Evolutionary conservation across 2,888 invertebrate species (phyloP).

Genomic region (Temnothorax ravouxi): DNA sequence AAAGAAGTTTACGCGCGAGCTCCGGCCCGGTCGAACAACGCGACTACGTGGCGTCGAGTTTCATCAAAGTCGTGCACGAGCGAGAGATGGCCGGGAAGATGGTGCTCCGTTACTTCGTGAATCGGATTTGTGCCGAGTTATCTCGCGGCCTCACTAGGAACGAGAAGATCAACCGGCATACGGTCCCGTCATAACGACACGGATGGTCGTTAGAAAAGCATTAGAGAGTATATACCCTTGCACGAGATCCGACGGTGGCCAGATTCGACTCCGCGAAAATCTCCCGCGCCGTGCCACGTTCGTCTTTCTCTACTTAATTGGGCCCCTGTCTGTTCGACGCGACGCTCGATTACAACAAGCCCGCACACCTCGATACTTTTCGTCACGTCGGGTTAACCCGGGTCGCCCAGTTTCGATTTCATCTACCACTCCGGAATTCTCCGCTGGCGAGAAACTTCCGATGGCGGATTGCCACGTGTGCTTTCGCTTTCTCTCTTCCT

Average conservation of each 20-base stretch:
- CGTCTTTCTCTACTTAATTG: constrained; percentile 47
- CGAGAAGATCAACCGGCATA: constrained; percentile 20
- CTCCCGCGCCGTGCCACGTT: constrained; percentile 14
- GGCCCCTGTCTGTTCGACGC: constrained; percentile 16
- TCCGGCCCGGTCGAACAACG: constrained; percentile 57
- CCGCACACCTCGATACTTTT: constrained; percentile 32
- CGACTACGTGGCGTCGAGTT: constrained; percentile 68
- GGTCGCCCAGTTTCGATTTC: constrained; percentile 69
- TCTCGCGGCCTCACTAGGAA: constrained; percentile 8
- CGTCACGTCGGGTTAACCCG: constrained; percentile 49
- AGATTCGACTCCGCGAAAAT: constrained; percentile 31
- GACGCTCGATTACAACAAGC: neutral
- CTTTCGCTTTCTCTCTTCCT: constrained; percentile 78
- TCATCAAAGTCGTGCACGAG: constrained; percentile 68
- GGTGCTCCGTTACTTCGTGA: constrained; percentile 42
- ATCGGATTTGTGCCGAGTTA: constrained; percentile 45
- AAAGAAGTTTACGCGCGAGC: constrained; percentile 47
- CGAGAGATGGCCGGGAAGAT: constrained; percentile 27
- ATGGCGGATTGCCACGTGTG: constrained; percentile 48
- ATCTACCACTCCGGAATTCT: constrained; percentile 70
- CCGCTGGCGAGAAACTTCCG: constrained; percentile 72
- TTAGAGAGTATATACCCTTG: constrained; percentile 32
- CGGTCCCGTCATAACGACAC: constrained; percentile 44
- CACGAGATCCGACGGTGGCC: constrained; percentile 22
- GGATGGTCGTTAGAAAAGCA: constrained; percentile 48